A percentile compares a stretch with the other conserved stretches of the same genome.
Evolutionary conservation across 2,797 vertebrate species (phyloP).

Genomic region (Myiotriccus ornatus): DNA sequence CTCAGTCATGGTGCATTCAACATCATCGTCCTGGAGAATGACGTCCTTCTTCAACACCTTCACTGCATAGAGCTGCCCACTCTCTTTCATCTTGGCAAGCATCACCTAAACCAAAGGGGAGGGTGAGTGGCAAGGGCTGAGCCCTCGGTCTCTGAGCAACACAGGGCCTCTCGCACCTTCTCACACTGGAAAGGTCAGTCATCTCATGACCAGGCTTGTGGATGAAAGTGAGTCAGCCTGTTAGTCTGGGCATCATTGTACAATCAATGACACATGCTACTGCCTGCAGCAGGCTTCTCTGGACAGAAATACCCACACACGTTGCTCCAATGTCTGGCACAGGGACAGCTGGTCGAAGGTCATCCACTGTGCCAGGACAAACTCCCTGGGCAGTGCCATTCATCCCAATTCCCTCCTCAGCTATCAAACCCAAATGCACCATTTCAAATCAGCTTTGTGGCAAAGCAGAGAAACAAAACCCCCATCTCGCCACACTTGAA

Average conservation of each 20-base stretch:
- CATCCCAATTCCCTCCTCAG: not conserved
- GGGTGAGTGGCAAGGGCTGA: not conserved
- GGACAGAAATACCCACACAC: not conserved
- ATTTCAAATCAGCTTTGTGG: not conserved
- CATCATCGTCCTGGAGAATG: slow-evolving; percentile 95
- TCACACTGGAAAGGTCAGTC: not conserved
- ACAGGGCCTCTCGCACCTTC: not conserved
- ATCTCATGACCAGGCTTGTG: not conserved
- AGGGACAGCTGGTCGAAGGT: not conserved
- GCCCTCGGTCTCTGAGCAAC: not conserved
- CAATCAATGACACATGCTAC: not conserved
- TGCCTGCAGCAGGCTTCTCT: not conserved
- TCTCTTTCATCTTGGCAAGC: slow-evolving; percentile 87
- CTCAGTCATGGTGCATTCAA: slow-evolving; percentile 97
- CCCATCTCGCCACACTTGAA: not conserved
- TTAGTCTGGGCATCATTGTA: not conserved
- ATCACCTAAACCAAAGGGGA: slow-evolving; percentile 83
- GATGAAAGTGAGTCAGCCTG: not conserved
- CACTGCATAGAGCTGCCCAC: slow-evolving; percentile 88
- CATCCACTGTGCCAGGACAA: not conserved
- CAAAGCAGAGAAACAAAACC: not conserved
- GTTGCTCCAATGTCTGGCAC: not conserved
- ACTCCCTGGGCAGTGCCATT: not conserved
- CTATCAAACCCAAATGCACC: not conserved
- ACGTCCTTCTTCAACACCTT: slow-evolving; percentile 98